Conservation (phyloP, 2,888 invertebrate genomes). For the Euzetes globulus region DNA sequence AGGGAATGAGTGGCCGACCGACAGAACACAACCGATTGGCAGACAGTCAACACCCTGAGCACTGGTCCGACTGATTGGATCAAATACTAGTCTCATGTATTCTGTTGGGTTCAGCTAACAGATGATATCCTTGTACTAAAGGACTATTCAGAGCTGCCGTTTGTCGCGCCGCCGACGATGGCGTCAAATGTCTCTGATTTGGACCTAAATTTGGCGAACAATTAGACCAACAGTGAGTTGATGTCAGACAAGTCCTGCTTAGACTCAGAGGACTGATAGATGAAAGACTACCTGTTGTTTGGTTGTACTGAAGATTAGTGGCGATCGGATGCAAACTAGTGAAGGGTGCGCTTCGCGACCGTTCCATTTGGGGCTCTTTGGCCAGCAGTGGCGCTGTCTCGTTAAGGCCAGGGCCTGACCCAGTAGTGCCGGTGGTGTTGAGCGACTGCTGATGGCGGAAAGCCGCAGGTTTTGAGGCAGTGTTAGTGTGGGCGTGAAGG, state of each 20-base stretch:
- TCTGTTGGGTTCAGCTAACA: constrained; percentile 42
- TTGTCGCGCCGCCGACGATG: not conserved
- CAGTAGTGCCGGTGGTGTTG: not conserved
- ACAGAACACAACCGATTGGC: no score
- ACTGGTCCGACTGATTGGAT: no score
- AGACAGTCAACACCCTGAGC: no score
- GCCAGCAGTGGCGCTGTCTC: constrained; percentile 13
- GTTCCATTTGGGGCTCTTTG: constrained; percentile 20
- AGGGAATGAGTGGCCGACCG: no score
- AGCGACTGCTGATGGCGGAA: constrained; percentile 5
- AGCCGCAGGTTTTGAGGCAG: not conserved
- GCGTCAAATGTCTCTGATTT: constrained; percentile 14
- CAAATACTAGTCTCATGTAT: constrained; percentile 67
- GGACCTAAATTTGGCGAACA: constrained; percentile 23
- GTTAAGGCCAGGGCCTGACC: not conserved
- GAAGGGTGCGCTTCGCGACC: not conserved
- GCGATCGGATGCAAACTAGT: constrained; percentile 19
- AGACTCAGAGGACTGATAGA: constrained; percentile 36
- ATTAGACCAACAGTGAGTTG: constrained; percentile 36
- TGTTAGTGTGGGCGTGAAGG: constrained; percentile 20
- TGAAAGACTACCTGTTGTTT: constrained; percentile 24
- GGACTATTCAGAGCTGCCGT: constrained; percentile 35
- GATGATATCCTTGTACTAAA: constrained; percentile 41
- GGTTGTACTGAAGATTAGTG: not conserved
- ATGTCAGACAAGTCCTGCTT: not conserved